These are phyloP conservation scores for Mellilla xanthometata DNA, from an alignment of 2,888 invertebrate species.

Conservation along the genomic window DNA sequence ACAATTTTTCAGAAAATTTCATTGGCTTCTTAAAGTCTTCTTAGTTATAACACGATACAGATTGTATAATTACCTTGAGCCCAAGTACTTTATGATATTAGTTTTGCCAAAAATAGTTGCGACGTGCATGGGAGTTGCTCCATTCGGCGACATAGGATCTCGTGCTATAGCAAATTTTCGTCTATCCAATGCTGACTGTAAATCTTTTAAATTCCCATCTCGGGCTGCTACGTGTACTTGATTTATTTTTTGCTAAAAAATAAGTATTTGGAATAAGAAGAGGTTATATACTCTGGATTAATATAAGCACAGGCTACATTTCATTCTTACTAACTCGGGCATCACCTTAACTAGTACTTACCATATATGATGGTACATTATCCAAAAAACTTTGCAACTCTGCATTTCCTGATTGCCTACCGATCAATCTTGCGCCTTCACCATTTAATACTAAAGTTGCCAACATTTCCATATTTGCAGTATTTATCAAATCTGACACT, in stretches of 20 bases:
- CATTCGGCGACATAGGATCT: constrained; percentile 91
- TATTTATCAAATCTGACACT: constrained; percentile 85
- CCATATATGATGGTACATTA: constrained; percentile 94
- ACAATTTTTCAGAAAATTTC: neutral
- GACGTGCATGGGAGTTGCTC: constrained; percentile 93
- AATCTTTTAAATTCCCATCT: constrained; percentile 91
- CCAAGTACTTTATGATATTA: constrained; percentile 87
- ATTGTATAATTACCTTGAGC: constrained; percentile 65
- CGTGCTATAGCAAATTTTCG: constrained; percentile 95
- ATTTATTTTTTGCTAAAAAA: constrained; percentile 91
- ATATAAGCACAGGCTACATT: too few relatives aligned
- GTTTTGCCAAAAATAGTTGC: constrained; percentile 93
- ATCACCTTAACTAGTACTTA: too few relatives aligned
- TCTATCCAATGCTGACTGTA: constrained; percentile 93
- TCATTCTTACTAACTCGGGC: too few relatives aligned
- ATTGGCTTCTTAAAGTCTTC: too few relatives aligned
- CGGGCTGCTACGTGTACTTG: constrained; percentile 93
- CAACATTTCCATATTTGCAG: constrained; percentile 94
- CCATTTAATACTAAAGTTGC: constrained; percentile 95
- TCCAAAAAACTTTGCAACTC: constrained; percentile 94
- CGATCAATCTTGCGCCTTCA: constrained; percentile 89
- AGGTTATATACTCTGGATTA: too few relatives aligned
- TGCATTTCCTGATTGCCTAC: constrained; percentile 86
- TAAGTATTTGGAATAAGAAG: neutral
- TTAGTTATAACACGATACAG: too few relatives aligned